phyloP scores from a whole-genome alignment of 37 sponge, comb jelly and placozoan genomes.

The Amphimedon queenslandica region DNA sequence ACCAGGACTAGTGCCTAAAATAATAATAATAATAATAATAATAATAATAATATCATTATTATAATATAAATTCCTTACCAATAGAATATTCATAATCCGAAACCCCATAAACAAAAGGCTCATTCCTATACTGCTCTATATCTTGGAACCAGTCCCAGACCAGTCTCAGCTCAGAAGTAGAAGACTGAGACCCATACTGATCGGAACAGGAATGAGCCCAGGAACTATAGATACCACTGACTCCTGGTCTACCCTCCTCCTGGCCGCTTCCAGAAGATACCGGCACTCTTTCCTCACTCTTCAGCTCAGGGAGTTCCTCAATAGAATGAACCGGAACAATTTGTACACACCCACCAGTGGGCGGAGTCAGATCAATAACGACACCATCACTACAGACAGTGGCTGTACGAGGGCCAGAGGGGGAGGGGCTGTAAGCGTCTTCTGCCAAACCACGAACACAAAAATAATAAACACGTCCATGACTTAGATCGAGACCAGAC shows the following conservation, averaged over 20 bases:
- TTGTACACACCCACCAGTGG: conserved; percentile 43
- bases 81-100: conserved; percentile 66
- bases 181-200: conserved; percentile 33
- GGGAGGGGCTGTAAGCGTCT: conserved; percentile 17
- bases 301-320: neutral
- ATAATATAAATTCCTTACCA: conserved; percentile 33
- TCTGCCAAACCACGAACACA: conserved; percentile 46
- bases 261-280: neutral
- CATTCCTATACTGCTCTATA: conserved; percentile 26
- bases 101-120: conserved; percentile 32
- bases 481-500: conserved; percentile 6
- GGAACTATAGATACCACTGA: too few species aligned
- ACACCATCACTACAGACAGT: conserved; percentile 68
- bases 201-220: neutral
- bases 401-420: conserved; percentile 11
- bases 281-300: conserved; percentile 9
- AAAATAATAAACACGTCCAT: conserved; percentile 54
- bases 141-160: conserved; percentile 55
- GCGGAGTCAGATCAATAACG: conserved; percentile 44
- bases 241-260: neutral
- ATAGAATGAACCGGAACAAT: conserved; percentile 7
- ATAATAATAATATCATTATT: too few species aligned
- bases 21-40: too few species aligned
- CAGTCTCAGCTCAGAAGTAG: conserved; percentile 42
- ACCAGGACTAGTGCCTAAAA: conserved; percentile 16